These are phyloP conservation scores for Cistogaster globosa DNA, from an alignment of 2,888 invertebrate genomes.

Conservation along the genomic window DNA sequence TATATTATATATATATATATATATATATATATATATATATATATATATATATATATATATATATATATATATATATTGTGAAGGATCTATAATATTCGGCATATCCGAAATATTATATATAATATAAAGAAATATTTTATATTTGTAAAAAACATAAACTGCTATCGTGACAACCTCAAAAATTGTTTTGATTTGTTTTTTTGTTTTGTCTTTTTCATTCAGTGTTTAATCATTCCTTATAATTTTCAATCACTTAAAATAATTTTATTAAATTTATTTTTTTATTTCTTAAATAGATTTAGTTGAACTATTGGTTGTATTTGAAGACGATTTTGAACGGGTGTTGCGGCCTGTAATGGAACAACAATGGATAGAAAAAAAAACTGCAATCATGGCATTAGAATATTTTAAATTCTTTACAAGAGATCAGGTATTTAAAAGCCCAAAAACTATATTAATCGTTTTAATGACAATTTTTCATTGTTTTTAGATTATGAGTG, in stretches of 20 bases:
- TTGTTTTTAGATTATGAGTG: constrained; percentile 73
- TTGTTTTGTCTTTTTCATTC: no score
- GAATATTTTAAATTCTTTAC: constrained; percentile 80
- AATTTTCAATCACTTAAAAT: background rate
- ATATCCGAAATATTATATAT: no score
- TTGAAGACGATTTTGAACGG: constrained; percentile 84
- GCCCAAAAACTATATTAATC: background rate
- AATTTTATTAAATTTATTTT: background rate
- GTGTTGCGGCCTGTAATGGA: constrained; percentile 78
- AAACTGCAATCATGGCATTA: constrained; percentile 76
- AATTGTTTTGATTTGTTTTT: no score
- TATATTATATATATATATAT: no score
- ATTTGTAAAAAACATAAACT: no score
- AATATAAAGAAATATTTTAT: no score
- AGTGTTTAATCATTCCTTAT: background rate
- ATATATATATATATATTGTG: no score
- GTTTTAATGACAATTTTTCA: background rate
- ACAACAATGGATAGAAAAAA: constrained; percentile 79
- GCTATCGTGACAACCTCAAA: no score
- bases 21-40: no score
- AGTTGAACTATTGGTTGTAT: constrained; percentile 86
- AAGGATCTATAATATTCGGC: no score
- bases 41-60: no score
- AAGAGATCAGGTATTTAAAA: constrained; percentile 76
- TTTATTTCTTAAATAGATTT: constrained; percentile 80